Conservation (phyloP, 2,888 invertebrate genomes). For the Ophioninae sp. region DNA sequence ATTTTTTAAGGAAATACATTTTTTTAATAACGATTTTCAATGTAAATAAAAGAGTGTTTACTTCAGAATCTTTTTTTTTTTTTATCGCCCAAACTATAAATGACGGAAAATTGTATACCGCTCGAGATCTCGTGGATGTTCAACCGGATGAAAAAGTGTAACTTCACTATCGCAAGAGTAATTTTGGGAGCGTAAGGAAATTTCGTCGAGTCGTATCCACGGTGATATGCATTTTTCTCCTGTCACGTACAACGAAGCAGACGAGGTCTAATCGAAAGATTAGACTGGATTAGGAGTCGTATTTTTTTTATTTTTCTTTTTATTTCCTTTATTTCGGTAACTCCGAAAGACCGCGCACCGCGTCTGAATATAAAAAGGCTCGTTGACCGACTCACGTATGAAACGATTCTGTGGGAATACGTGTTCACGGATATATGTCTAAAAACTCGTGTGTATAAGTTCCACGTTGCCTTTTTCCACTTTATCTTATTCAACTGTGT, state of each 20-base stretch:
- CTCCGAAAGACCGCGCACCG: slow-evolving; percentile 14
- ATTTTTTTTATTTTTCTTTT: slow-evolving; percentile 8
- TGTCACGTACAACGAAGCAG: slow-evolving; percentile 16
- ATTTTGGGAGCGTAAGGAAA: background rate
- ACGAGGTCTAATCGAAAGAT: slow-evolving; percentile 51
- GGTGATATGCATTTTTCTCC: background rate
- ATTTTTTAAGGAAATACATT: too few species aligned
- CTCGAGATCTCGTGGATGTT: background rate
- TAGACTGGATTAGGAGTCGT: slow-evolving; percentile 24
- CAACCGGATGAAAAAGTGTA: background rate
- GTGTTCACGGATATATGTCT: slow-evolving; percentile 5
- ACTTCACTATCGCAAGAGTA: background rate
- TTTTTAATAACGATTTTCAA: too few species aligned
- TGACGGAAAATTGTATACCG: background rate
- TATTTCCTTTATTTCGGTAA: slow-evolving; percentile 26
- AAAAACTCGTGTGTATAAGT: slow-evolving; percentile 13
- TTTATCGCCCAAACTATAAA: background rate
- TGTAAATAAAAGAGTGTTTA: too few species aligned
- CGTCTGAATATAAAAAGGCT: slow-evolving; percentile 56
- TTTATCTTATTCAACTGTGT: slow-evolving; percentile 25
- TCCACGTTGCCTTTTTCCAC: background rate
- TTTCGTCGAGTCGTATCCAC: background rate
- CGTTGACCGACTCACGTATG: slow-evolving; percentile 33
- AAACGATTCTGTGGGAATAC: slow-evolving; percentile 41
- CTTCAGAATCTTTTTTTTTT: background rate